phyloP scores from a whole-genome alignment of 2,797 vertebrate species.

The Euphonia xanthogaster region DNA sequence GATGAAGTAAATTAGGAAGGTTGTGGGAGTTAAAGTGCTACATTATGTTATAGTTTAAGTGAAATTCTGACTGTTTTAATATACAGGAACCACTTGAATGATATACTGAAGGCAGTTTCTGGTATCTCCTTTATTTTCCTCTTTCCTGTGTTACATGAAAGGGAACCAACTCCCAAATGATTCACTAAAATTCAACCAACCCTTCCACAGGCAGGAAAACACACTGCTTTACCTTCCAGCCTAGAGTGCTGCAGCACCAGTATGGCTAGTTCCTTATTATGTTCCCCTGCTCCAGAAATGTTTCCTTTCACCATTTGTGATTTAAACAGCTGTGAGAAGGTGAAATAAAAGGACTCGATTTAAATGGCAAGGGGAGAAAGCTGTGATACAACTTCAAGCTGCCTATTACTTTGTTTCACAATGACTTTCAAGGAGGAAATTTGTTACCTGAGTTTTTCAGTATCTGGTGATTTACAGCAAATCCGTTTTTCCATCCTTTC shows the following conservation, averaged over 20 bases:
- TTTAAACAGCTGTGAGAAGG: neutral
- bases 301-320: neutral
- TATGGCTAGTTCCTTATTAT: neutral
- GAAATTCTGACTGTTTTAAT: neutral
- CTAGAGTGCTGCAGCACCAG: neutral
- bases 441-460: neutral
- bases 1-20: neutral
- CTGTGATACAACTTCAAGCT: neutral
- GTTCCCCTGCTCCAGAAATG: neutral
- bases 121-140: neutral
- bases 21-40: neutral
- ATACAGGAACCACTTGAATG: neutral
- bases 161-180: rapidly evolving
- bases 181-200: neutral
- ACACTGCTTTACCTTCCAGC: neutral
- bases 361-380: neutral
- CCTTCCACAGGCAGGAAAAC: neutral
- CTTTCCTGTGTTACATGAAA: neutral
- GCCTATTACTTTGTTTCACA: neutral
- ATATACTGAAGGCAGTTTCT: neutral
- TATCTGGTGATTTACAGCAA: neutral
- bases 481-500: neutral
- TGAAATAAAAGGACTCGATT: neutral
- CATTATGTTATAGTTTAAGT: neutral
- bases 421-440: neutral